These are phyloP conservation scores for Archips crataeganus DNA, from an alignment of 2,888 invertebrate species.

Conservation along the genomic window DNA sequence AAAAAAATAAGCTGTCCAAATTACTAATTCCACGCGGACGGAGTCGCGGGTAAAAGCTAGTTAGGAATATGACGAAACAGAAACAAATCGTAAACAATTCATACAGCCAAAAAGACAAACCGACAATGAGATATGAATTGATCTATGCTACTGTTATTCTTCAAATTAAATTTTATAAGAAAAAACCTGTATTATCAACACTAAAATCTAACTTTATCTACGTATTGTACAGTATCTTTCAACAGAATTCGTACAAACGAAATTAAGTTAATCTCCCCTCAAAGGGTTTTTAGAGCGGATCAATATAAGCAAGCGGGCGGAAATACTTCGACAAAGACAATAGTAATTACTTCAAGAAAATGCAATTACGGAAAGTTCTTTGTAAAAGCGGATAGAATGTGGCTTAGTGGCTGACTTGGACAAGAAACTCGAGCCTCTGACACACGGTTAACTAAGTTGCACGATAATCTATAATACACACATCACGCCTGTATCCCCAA, in stretches of 20 bases:
- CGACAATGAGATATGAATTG: too few species aligned
- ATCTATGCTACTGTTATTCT: too few species aligned
- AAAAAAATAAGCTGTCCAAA: too few species aligned
- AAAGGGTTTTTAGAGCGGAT: constrained; percentile 6
- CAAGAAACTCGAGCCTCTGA: neutral
- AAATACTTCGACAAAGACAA: constrained; percentile 34
- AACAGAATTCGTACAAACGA: neutral
- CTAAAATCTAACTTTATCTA: neutral
- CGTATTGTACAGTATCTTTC: neutral
- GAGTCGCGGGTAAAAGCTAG: too few species aligned
- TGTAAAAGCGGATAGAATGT: constrained; percentile 35
- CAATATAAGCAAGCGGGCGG: constrained; percentile 21
- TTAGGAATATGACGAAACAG: too few species aligned
- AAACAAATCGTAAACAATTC: too few species aligned
- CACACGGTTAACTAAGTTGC: constrained; percentile 5
- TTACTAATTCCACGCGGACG: too few species aligned
- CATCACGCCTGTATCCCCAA: too few species aligned
- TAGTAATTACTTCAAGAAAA: constrained; percentile 41
- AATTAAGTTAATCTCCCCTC: neutral
- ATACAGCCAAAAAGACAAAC: too few species aligned
- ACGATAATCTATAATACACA: neutral
- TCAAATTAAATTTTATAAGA: too few species aligned
- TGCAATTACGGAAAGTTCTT: constrained; percentile 36
- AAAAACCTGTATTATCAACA: too few species aligned
- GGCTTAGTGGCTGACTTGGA: constrained; percentile 24